These are phyloP conservation scores for Ophion costatus DNA, from an alignment of 2,888 invertebrate genomes.

Conservation along the genomic window DNA sequence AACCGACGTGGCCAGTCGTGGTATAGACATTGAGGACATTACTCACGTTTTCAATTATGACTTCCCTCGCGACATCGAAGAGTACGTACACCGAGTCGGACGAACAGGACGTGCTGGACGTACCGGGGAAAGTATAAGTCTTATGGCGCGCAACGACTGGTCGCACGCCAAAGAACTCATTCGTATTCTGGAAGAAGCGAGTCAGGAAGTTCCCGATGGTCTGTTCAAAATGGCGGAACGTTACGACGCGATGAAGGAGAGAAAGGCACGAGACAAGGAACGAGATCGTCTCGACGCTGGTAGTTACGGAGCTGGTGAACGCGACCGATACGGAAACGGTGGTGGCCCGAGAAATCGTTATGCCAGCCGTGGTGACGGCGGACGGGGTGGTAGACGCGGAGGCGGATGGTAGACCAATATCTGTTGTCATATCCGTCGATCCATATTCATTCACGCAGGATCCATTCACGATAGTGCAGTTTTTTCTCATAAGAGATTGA, in stretches of 20 bases:
- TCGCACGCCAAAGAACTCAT: slow-evolving; percentile 92
- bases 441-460: slow-evolving; percentile 17
- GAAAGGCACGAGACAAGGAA: slow-evolving; percentile 85
- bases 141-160: slow-evolving; percentile 93
- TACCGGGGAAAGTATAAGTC: slow-evolving; percentile 92
- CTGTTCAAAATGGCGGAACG: slow-evolving; percentile 91
- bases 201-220: slow-evolving; percentile 91
- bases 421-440: neutral
- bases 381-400: slow-evolving; percentile 53
- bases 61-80: slow-evolving; percentile 97
- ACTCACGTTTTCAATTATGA: slow-evolving; percentile 97
- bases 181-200: slow-evolving; percentile 93
- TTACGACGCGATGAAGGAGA: slow-evolving; percentile 88
- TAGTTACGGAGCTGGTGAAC: slow-evolving; percentile 77
- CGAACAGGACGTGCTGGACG: slow-evolving; percentile 97
- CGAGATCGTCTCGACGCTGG: slow-evolving; percentile 82
- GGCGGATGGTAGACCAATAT: slow-evolving; percentile 50
- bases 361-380: slow-evolving; percentile 59
- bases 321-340: slow-evolving; percentile 66
- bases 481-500: neutral
- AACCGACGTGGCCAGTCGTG: slow-evolving; percentile 97
- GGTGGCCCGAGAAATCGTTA: slow-evolving; percentile 57
- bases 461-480: slow-evolving; percentile 43
- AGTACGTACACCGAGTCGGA: slow-evolving; percentile 98
- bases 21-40: slow-evolving; percentile 95